Conservation (phyloP, 2,888 invertebrate genomes). For the Limnephilus marmoratus region DNA sequence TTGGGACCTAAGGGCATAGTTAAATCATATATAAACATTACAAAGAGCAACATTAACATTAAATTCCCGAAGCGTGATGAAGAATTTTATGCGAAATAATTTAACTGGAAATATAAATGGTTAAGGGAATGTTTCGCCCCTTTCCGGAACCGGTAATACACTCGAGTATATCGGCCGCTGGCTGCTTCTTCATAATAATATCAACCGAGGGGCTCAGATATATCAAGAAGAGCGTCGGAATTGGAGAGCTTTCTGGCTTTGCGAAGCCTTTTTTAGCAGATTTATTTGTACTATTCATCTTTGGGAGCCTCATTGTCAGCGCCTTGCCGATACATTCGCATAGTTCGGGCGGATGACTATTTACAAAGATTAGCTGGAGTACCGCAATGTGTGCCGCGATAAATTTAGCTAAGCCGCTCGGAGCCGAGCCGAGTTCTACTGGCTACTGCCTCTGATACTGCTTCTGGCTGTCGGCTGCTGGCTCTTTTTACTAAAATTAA, state of each 20-base stretch:
- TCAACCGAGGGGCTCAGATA: slow-evolving; percentile 42
- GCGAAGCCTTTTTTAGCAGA: slow-evolving; percentile 62
- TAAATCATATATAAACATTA: slow-evolving; percentile 31
- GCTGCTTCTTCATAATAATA: slow-evolving; percentile 46
- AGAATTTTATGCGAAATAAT: slow-evolving; percentile 41
- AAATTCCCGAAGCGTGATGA: slow-evolving; percentile 3
- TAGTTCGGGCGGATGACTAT: slow-evolving; percentile 58
- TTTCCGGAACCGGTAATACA: slow-evolving; percentile 39
- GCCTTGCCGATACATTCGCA: slow-evolving; percentile 59
- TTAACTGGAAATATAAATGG: slow-evolving; percentile 32
- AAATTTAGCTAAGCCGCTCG: slow-evolving; percentile 60
- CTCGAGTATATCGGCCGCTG: slow-evolving; percentile 41
- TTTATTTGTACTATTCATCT: slow-evolving; percentile 65
- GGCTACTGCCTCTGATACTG: slow-evolving; percentile 17
- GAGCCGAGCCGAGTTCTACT: background rate
- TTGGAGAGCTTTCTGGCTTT: slow-evolving; percentile 58
- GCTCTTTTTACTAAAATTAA: slow-evolving; percentile 56
- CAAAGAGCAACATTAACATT: slow-evolving; percentile 8
- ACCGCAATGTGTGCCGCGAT: slow-evolving; percentile 63
- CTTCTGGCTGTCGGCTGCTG: slow-evolving; percentile 22
- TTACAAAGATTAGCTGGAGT: slow-evolving; percentile 61
- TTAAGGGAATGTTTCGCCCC: slow-evolving; percentile 32
- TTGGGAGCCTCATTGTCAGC: slow-evolving; percentile 61
- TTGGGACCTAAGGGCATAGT: too few relatives aligned
- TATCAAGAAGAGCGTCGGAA: slow-evolving; percentile 55